These are phyloP conservation scores for Cardiocondyla obscurior DNA, from an alignment of 1,140 invertebrate genomes.

Conservation along the genomic window DNA sequence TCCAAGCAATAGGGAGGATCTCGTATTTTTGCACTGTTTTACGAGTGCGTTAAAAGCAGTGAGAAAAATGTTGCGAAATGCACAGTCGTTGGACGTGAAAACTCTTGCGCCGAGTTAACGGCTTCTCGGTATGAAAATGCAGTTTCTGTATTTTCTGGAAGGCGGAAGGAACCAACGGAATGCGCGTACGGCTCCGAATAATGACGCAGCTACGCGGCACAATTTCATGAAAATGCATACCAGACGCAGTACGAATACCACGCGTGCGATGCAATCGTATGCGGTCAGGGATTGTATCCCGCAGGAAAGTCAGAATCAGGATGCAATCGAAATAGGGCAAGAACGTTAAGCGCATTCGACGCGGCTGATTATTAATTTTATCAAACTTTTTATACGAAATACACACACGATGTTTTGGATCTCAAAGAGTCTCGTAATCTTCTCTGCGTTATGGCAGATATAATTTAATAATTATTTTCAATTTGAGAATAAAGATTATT, in stretches of 20 bases:
- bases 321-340: not conserved
- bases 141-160: conserved; percentile 25
- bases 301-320: too few species aligned
- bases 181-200: not conserved
- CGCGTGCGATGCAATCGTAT: not conserved
- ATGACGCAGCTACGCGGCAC: conserved; percentile 16
- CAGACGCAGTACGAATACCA: not conserved
- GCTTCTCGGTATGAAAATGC: conserved; percentile 1
- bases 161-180: conserved; percentile 4
- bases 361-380: not conserved
- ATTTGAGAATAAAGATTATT: too few species aligned
- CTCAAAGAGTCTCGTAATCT: not conserved
- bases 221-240: conserved; percentile 32
- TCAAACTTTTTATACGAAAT: not conserved
- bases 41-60: conserved; percentile 26
- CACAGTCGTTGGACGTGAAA: conserved; percentile 6
- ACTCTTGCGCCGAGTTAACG: not conserved
- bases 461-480: too few species aligned
- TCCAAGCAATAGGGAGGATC: not conserved
- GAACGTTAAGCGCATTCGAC: not conserved
- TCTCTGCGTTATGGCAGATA: too few species aligned
- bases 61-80: conserved; percentile 14
- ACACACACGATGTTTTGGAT: not conserved
- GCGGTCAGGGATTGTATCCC: not conserved
- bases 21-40: conserved; percentile 20